Conservation (phyloP, 1,140 invertebrate species). For the Drosophila funebris region DNA sequence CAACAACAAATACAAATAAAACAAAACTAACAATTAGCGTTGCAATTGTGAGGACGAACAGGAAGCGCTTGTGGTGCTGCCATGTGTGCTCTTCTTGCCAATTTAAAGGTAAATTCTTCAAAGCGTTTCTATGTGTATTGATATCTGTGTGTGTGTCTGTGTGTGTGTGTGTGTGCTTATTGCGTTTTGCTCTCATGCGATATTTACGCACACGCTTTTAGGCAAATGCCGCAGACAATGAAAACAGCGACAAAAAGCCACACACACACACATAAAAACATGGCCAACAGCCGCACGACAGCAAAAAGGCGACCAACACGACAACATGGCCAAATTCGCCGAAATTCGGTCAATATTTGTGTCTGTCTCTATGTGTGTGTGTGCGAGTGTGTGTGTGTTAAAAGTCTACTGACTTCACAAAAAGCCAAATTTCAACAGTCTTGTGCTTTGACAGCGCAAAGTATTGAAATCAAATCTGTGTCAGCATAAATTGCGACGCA, state of each 20-base stretch:
- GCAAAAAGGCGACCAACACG: slow-evolving; percentile 26
- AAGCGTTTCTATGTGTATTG: neutral
- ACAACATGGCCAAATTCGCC: slow-evolving; percentile 48
- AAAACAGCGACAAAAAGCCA: slow-evolving; percentile 34
- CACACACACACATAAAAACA: slow-evolving; percentile 33
- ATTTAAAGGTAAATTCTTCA: slow-evolving; percentile 22
- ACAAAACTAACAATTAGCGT: slow-evolving; percentile 38
- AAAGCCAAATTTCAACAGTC: slow-evolving; percentile 49
- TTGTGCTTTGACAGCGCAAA: slow-evolving; percentile 25
- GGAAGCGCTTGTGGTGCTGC: slow-evolving; percentile 10
- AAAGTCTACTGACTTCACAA: neutral
- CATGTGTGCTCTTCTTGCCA: no score
- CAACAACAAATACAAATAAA: slow-evolving; percentile 17
- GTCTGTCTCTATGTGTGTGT: slow-evolving; percentile 26
- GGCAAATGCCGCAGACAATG: slow-evolving; percentile 35
- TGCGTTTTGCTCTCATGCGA: slow-evolving; percentile 24
- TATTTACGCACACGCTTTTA: slow-evolving; percentile 46
- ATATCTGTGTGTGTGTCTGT: neutral
- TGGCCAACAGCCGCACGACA: slow-evolving; percentile 18
- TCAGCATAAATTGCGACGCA: slow-evolving; percentile 64
- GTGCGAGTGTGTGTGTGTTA: slow-evolving; percentile 6
- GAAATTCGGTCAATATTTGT: slow-evolving; percentile 79
- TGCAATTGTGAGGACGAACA: slow-evolving; percentile 11
- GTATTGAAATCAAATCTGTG: slow-evolving; percentile 50
- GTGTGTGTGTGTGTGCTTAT: neutral